Conservation (phyloP, 2,888 invertebrate species). For the Drosophila mulleri region DNA sequence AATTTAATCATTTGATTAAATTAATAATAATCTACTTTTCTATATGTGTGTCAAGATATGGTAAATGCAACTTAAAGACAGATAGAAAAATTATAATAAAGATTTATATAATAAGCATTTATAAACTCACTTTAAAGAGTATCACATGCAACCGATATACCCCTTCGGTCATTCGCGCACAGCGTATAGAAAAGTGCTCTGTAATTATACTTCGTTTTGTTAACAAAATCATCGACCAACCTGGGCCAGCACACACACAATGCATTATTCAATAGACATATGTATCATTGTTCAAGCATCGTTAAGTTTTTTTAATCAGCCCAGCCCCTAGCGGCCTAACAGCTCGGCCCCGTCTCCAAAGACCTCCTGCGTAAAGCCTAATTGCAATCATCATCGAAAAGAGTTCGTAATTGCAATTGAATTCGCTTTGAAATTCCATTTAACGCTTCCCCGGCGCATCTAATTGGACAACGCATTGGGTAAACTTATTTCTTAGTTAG, state of each 20-base stretch:
- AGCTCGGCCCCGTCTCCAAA: conserved; percentile 27
- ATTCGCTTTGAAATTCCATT: conserved; percentile 54
- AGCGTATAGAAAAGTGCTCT: background rate
- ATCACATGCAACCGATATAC: background rate
- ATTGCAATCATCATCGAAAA: conserved; percentile 56
- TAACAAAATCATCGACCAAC: conserved; percentile 62
- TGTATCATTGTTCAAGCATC: conserved; percentile 51
- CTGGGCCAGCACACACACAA: conserved; percentile 25
- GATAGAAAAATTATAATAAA: too few species aligned
- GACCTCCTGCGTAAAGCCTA: conserved; percentile 24
- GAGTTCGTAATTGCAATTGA: conserved; percentile 41
- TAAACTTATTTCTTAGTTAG: conserved; percentile 1
- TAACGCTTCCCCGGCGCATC: conserved; percentile 51
- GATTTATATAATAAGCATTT: too few species aligned
- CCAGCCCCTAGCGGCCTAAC: conserved; percentile 16
- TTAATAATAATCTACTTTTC: background rate
- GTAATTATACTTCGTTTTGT: conserved; percentile 59
- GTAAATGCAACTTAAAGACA: too few species aligned
- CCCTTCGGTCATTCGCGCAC: too few species aligned
- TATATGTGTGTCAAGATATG: background rate
- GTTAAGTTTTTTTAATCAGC: conserved; percentile 40
- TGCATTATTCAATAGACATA: conserved; percentile 69
- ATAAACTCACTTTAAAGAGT: background rate
- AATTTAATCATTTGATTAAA: background rate
- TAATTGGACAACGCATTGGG: conserved; percentile 43